Evolutionary conservation across 2,888 invertebrate species (phyloP), one percentile per base, ranked within the genome.

Genomic region (Orthosia cruda): DNA sequence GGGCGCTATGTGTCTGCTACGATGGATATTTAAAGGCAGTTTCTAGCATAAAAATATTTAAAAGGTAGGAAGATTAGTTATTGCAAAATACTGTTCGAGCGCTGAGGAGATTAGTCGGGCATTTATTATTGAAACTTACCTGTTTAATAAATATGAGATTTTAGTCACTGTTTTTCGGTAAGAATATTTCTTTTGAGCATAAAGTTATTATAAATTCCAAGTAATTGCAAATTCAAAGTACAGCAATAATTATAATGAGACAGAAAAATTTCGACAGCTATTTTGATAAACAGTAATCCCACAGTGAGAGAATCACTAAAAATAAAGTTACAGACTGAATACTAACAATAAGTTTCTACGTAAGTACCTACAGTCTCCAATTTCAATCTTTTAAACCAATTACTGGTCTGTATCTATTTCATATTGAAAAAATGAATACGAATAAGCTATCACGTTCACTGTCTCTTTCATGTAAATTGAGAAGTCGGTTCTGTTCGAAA

Each of bases 391-490:
- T 67, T 76, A 71, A 69, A 69, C 59, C 72, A 85, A 82, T 79
- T 77, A 72, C 47, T 62, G 54, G n/a, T 69, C 49, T 57, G n/a
- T 78, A 47, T 59, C 61, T 76, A 73, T 77, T 73, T 70, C 40
- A 64, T 63, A 62, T 71, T 66, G 50, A 69, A 85, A 85, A 87
- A 79, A 76, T 78, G 75, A 88, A 89, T 89, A 87, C 85, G 84
- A 89, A 88, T 86, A 85, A 86, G 82, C 80, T 84, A 80, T 86
- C 87, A 81, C 82, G 80, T 75, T 76, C 86, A 81, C 80, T 88
- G 78, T 87, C 87, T 88, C 88, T 87, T 85, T 82, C 85, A 89
- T 90, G 85, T 84, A 90, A 90, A 90, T 90, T 74, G 84, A 84
- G 84, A 67, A 77, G 77, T 79, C 74, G 59, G 81, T 75, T 85